Evolutionary conservation across 2,797 vertebrate species (phyloP).

Genomic region (Thaleichthys pacificus): DNA sequence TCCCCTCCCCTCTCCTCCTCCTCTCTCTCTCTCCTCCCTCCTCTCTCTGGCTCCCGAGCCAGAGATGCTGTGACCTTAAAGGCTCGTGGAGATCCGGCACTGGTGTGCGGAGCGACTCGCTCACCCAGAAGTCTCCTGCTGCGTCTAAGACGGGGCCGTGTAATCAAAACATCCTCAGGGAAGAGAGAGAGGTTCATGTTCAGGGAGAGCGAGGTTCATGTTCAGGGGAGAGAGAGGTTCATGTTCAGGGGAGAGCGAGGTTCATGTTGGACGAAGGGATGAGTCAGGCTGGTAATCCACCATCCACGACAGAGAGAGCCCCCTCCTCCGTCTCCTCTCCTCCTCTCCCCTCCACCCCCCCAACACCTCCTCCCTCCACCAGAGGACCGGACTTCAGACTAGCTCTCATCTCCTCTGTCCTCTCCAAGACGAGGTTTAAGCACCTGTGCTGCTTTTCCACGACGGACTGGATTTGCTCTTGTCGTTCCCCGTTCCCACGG

Average conservation of each 20-base stretch:
- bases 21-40: too few relatives aligned
- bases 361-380: too few relatives aligned
- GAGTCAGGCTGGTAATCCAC: too few relatives aligned
- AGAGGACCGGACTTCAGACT: not conserved
- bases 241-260: slow-evolving; percentile 10
- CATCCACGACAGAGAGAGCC: too few relatives aligned
- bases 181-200: slow-evolving; percentile 26
- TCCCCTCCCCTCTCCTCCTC: not conserved
- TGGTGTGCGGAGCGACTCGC: not conserved
- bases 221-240: slow-evolving; percentile 29
- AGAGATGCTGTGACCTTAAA: slow-evolving; percentile 4
- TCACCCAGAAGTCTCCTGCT: not conserved
- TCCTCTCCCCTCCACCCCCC: too few relatives aligned
- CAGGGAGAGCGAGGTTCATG: slow-evolving; percentile 31
- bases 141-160: slow-evolving; percentile 9
- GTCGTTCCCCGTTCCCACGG: not conserved
- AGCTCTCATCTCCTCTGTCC: not conserved
- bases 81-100: not conserved
- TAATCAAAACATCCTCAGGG: slow-evolving; percentile 39
- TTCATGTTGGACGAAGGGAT: too few relatives aligned
- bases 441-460: slow-evolving; percentile 15
- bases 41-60: not conserved
- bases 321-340: too few relatives aligned
- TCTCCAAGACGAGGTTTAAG: slow-evolving; percentile 16
- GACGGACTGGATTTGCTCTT: slow-evolving; percentile 8